Evolutionary conservation across 2,113 vertebrate genomes (phyloP).

Genomic region (Bos indicus): DNA sequence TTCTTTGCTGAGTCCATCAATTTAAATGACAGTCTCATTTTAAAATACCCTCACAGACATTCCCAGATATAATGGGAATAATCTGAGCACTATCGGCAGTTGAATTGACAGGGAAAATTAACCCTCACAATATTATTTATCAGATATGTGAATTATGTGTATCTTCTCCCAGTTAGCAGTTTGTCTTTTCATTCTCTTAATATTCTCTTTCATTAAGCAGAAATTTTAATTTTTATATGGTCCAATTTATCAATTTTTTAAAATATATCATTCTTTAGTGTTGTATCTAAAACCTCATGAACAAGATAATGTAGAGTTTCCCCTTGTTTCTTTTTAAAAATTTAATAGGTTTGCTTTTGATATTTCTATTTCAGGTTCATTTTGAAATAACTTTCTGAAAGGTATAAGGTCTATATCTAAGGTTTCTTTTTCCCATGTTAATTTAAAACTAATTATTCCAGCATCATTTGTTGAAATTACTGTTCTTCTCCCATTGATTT

Average conservation of each 20-base stretch:
- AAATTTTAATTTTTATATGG: neutral
- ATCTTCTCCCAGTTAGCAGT: neutral
- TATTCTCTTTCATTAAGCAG: neutral
- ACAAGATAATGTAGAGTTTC: neutral
- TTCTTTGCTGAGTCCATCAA: neutral
- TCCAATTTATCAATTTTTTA: neutral
- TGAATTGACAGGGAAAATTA: neutral
- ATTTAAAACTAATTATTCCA: neutral
- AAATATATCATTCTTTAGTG: neutral
- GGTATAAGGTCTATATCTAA: neutral
- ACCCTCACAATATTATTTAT: neutral
- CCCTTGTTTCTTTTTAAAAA: neutral
- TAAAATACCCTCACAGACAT: neutral
- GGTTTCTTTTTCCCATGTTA: neutral
- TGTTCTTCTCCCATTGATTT: neutral
- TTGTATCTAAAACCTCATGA: neutral
- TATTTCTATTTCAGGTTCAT: neutral
- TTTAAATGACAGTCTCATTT: neutral
- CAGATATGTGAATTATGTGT: neutral
- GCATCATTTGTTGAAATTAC: neutral
- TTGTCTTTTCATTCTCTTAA: neutral
- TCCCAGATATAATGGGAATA: neutral
- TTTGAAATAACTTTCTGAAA: neutral
- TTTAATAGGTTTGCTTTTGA: neutral
- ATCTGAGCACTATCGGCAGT: neutral